Conservation (phyloP, 2,888 invertebrate genomes). For the Trichogramma dendrolimi region DNA sequence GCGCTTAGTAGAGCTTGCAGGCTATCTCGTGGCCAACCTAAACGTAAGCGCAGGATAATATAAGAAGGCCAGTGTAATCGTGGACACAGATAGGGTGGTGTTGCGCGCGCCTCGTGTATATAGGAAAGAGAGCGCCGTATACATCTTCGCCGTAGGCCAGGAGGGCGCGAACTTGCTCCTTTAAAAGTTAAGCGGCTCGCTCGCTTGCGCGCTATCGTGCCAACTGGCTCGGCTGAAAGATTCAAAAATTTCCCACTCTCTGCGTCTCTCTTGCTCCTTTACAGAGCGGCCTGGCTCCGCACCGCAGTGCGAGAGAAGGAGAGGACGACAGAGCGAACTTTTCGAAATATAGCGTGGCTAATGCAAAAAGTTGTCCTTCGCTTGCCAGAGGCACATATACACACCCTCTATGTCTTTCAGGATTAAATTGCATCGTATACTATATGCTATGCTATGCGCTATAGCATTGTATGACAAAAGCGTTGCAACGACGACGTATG, state of each 20-base stretch:
- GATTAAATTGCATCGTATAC: conserved; percentile 9
- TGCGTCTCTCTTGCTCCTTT: too few species aligned
- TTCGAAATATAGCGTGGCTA: conserved; percentile 3
- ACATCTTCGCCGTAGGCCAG: conserved; percentile 6
- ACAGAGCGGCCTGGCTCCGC: too few species aligned
- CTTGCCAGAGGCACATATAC: neutral
- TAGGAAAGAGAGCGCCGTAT: neutral
- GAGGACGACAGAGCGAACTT: neutral
- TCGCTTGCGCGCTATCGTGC: neutral
- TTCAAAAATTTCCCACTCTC: conserved; percentile 16
- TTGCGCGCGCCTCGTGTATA: too few species aligned
- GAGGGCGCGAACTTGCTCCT: conserved; percentile 5
- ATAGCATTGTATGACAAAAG: neutral
- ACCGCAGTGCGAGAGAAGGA: too few species aligned
- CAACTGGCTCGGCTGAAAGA: conserved; percentile 7
- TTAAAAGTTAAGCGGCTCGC: conserved; percentile 14
- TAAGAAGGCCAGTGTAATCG: too few species aligned
- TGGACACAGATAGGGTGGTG: too few species aligned
- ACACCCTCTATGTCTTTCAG: conserved; percentile 1
- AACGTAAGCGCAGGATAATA: too few species aligned
- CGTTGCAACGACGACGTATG: too few species aligned
- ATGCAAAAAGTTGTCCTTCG: conserved; percentile 17
- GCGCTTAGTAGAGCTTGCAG: too few species aligned
- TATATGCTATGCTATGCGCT: neutral
- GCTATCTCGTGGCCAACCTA: too few species aligned